Conservation (phyloP, 2,888 invertebrate genomes). For the Orgyia antiqua region DNA sequence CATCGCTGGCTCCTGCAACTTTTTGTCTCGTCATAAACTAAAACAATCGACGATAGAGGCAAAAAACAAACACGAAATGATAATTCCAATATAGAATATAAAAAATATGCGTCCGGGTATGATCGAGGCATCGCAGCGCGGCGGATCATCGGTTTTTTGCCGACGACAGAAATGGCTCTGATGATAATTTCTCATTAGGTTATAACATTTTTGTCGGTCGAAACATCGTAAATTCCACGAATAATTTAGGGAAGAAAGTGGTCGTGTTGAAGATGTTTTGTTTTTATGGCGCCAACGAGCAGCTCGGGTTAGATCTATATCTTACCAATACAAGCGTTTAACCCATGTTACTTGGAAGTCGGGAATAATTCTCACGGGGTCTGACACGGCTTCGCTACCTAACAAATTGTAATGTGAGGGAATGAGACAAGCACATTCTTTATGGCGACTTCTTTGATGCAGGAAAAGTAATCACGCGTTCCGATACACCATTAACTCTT, state of each 20-base stretch:
- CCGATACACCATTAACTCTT: constrained; percentile 19
- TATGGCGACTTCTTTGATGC: constrained; percentile 22
- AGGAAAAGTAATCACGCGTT: constrained; percentile 23
- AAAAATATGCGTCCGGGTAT: constrained; percentile 62
- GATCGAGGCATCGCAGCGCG: constrained; percentile 36
- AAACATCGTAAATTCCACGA: constrained; percentile 75
- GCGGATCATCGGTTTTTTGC: constrained; percentile 65
- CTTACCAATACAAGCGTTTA: constrained; percentile 72
- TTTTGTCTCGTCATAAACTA: constrained; percentile 49
- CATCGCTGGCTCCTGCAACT: constrained; percentile 62
- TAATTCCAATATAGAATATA: constrained; percentile 59
- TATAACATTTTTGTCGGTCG: constrained; percentile 73
- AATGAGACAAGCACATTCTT: constrained; percentile 42
- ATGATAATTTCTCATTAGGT: constrained; percentile 78
- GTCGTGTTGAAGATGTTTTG: constrained; percentile 71
- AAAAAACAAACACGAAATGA: constrained; percentile 56
- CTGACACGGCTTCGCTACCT: constrained; percentile 41
- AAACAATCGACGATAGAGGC: constrained; percentile 60
- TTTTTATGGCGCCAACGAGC: constrained; percentile 76
- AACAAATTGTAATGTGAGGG: constrained; percentile 65
- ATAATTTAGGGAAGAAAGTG: constrained; percentile 77
- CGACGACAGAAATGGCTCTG: constrained; percentile 48
- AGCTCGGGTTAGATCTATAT: constrained; percentile 74
- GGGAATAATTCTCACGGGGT: constrained; percentile 70
- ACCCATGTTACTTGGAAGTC: constrained; percentile 73